phyloP scores from a whole-genome alignment of 2,797 vertebrate species.

The Pyrocephalus nanus region DNA sequence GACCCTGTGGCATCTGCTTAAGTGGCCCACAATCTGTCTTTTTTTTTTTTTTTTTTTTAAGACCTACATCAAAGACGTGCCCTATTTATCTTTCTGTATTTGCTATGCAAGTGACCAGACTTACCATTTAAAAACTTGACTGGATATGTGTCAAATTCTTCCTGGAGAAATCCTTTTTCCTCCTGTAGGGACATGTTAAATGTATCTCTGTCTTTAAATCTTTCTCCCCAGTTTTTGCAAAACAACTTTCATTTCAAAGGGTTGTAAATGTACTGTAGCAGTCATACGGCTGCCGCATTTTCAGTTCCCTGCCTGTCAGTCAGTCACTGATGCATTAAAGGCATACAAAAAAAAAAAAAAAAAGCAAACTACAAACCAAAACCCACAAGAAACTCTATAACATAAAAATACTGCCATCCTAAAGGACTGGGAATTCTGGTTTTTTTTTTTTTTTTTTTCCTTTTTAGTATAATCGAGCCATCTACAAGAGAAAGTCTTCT shows the following conservation, averaged over 20 bases:
- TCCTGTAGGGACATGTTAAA: not conserved
- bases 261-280: not conserved
- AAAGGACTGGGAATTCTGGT: not conserved
- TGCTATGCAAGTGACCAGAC: not conserved
- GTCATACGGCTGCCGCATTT: not conserved
- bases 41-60: not conserved
- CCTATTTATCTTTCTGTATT: not conserved
- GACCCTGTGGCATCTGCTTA: slow-evolving; percentile 50
- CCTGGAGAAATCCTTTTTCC: not conserved
- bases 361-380: not conserved
- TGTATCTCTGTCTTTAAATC: not conserved
- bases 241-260: slow-evolving; percentile 22
- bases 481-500: not conserved
- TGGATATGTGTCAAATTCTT: not conserved
- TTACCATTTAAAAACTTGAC: not conserved
- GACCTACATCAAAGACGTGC: slow-evolving; percentile 4
- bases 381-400: not conserved
- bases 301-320: not conserved
- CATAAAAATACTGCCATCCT: not conserved
- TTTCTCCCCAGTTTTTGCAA: not conserved
- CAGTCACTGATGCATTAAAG: not conserved
- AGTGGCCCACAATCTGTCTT: slow-evolving; percentile 24
- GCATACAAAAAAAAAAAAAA: not conserved
- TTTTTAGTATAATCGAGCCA: not conserved
- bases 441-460: not conserved